Conservation (phyloP, 2,797 vertebrate species). For the Melanotaenia trifasciata region DNA sequence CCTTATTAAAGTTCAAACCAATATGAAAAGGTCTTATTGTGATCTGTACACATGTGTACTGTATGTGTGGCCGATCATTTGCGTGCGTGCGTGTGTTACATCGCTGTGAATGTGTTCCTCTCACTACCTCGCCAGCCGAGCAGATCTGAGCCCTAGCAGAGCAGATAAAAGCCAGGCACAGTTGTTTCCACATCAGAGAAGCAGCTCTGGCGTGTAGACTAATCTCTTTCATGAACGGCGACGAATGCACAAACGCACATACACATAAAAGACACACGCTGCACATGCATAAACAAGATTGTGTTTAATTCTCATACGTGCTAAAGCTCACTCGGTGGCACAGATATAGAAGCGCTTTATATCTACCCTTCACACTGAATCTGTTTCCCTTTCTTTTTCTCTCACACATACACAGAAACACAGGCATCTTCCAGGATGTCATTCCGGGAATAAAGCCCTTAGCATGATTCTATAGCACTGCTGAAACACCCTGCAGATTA, state of each 20-base stretch:
- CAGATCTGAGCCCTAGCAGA: conserved; percentile 64
- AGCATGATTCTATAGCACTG: conserved; percentile 54
- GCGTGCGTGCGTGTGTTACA: conserved; percentile 30
- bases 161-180: conserved; percentile 65
- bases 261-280: conserved; percentile 34
- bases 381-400: conserved; percentile 6
- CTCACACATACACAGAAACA: conserved; percentile 7
- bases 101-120: conserved; percentile 24
- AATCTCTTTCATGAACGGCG: conserved; percentile 68
- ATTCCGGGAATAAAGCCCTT: conserved; percentile 61
- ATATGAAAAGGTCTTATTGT: background rate
- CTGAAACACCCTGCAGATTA: conserved; percentile 77
- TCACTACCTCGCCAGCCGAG: conserved; percentile 18
- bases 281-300: conserved; percentile 52
- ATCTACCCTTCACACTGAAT: conserved; percentile 16
- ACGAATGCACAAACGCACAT: conserved; percentile 31
- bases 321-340: conserved; percentile 34
- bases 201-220: conserved; percentile 54
- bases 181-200: conserved; percentile 72
- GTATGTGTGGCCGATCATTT: conserved; percentile 36
- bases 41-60: background rate
- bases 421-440: conserved; percentile 42
- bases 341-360: conserved; percentile 29
- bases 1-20: background rate
- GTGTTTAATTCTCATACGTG: conserved; percentile 29